These are phyloP conservation scores for Silurus asotus DNA, from an alignment of 2,113 vertebrate species.

Conservation along the genomic window DNA sequence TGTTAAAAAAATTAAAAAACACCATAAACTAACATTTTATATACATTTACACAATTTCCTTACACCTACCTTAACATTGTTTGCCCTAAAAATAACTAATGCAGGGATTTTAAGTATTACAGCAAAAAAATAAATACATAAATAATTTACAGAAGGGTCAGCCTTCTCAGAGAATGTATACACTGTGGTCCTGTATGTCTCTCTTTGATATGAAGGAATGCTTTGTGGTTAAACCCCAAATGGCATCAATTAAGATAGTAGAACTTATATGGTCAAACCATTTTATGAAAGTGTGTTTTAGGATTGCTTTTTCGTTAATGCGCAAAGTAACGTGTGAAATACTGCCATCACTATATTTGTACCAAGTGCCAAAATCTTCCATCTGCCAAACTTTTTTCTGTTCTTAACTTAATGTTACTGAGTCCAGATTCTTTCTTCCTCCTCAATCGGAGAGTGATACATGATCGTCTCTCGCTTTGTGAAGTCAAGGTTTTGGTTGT, in stretches of 20 bases:
- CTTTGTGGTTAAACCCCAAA: constrained; percentile 65
- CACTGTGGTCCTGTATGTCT: constrained; percentile 39
- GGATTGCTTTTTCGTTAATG: constrained; percentile 43
- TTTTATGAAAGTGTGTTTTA: constrained; percentile 35
- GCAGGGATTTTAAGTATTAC: background rate
- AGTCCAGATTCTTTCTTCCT: constrained; percentile 36
- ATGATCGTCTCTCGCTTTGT: constrained; percentile 43
- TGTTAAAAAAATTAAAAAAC: background rate
- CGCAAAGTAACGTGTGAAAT: constrained; percentile 40
- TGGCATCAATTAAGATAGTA: constrained; percentile 52
- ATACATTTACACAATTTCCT: background rate
- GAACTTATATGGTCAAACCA: constrained; percentile 56
- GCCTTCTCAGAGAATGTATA: constrained; percentile 12
- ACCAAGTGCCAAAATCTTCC: constrained; percentile 33
- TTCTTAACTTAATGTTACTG: constrained; percentile 34
- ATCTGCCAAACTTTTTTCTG: constrained; percentile 49
- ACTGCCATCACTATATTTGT: constrained; percentile 45
- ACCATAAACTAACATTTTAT: background rate
- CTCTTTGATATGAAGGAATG: constrained; percentile 76
- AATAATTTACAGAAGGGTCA: constrained; percentile 27
- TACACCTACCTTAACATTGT: background rate
- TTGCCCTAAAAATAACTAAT: background rate
- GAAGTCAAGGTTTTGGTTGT: constrained; percentile 27
- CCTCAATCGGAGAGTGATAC: constrained; percentile 34
- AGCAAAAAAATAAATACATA: constrained; percentile 7